These are phyloP conservation scores for Drosophila emarginata DNA, from an alignment of 2,888 invertebrate genomes.

Conservation along the genomic window DNA sequence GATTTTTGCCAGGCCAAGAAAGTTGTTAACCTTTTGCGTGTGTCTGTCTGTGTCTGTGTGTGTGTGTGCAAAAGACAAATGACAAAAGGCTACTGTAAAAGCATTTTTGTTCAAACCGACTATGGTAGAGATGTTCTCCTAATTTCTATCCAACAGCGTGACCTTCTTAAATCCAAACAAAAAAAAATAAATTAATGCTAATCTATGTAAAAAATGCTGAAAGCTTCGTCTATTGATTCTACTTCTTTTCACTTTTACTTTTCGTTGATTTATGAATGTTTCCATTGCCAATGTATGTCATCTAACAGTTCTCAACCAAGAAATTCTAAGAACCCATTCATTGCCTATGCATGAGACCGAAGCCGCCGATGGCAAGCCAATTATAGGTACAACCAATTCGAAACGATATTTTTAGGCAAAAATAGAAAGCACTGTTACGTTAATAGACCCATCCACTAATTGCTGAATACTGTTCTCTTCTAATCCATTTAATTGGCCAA, in stretches of 20 bases:
- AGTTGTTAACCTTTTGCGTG: constrained; percentile 68
- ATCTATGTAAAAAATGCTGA: constrained; percentile 31
- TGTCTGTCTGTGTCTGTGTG: constrained; percentile 6
- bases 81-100: constrained; percentile 73
- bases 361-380: constrained; percentile 39
- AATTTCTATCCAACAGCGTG: constrained; percentile 34
- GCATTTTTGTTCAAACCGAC: constrained; percentile 21
- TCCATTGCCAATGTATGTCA: constrained; percentile 53
- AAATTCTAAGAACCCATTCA: constrained; percentile 49
- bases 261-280: constrained; percentile 42
- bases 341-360: constrained; percentile 62
- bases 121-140: not conserved
- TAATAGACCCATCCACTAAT: constrained; percentile 44
- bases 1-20: constrained; percentile 56
- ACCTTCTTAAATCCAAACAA: constrained; percentile 51
- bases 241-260: constrained; percentile 65
- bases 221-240: constrained; percentile 50
- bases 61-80: constrained; percentile 56
- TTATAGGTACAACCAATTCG: constrained; percentile 57
- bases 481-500: too few relatives aligned
- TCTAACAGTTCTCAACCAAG: constrained; percentile 60
- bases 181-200: constrained; percentile 29
- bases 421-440: constrained; percentile 53
- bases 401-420: constrained; percentile 45
- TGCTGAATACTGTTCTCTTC: not conserved